phyloP scores from a whole-genome alignment of 2,113 vertebrate species.

The Istiophorus platypterus region DNA sequence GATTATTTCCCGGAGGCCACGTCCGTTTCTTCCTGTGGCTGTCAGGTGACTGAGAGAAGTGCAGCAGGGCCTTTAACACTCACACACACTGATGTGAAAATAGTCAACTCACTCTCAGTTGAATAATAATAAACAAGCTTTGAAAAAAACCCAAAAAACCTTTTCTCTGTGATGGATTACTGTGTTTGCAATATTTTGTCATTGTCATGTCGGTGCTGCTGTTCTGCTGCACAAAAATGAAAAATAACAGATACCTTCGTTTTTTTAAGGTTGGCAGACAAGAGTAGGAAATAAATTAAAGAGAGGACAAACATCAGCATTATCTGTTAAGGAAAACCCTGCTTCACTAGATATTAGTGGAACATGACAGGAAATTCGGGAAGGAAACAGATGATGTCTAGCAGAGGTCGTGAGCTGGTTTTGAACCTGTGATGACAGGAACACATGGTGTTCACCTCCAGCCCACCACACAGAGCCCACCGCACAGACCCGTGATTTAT shows the following conservation, averaged over 20 bases:
- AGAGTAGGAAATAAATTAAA: slow-evolving; percentile 18
- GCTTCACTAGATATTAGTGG: slow-evolving; percentile 55
- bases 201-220: slow-evolving; percentile 25
- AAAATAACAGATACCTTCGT: slow-evolving; percentile 29
- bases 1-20: slow-evolving; percentile 20
- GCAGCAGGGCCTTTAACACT: not conserved
- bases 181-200: slow-evolving; percentile 25
- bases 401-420: slow-evolving; percentile 66
- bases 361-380: slow-evolving; percentile 69
- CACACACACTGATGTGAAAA: slow-evolving; percentile 10
- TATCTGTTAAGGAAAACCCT: slow-evolving; percentile 58
- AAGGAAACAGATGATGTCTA: slow-evolving; percentile 71
- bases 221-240: slow-evolving; percentile 42
- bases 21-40: slow-evolving; percentile 1
- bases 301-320: slow-evolving; percentile 25
- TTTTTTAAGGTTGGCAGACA: slow-evolving; percentile 29
- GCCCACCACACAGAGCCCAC: slow-evolving; percentile 20
- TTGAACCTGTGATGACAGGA: slow-evolving; percentile 77
- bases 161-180: slow-evolving; percentile 37
- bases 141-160: not conserved
- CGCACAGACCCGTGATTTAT: slow-evolving; percentile 59
- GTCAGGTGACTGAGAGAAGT: slow-evolving; percentile 21
- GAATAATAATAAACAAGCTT: slow-evolving; percentile 20
- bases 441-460: slow-evolving; percentile 66
- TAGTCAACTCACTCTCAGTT: not conserved